Percentiles rank a stretch among this genome's conserved stretches.
Evolutionary conservation across 2,113 vertebrate species (phyloP).

Genomic region (Scortum barcoo): DNA sequence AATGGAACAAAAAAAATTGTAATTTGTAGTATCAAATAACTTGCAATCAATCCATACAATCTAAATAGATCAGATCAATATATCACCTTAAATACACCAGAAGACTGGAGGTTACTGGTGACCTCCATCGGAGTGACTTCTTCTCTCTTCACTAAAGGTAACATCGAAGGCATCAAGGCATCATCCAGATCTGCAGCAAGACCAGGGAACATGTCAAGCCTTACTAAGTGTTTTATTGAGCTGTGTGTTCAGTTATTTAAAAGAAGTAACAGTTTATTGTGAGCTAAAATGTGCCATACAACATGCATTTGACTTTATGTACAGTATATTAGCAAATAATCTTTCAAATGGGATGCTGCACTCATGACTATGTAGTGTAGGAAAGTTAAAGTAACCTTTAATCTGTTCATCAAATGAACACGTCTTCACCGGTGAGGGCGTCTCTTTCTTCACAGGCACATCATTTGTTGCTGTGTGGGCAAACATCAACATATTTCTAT

Average conservation of each 20-base stretch:
- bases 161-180: slow-evolving; percentile 90
- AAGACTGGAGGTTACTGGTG: slow-evolving; percentile 88
- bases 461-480: slow-evolving; percentile 84
- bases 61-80: slow-evolving; percentile 4
- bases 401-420: slow-evolving; percentile 96
- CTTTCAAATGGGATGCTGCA: background rate
- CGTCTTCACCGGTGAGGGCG: slow-evolving; percentile 90
- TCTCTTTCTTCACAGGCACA: slow-evolving; percentile 95
- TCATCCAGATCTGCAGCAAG: slow-evolving; percentile 87
- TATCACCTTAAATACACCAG: slow-evolving; percentile 88
- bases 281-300: background rate
- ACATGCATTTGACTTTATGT: background rate
- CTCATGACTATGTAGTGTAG: background rate
- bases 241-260: background rate
- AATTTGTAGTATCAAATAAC: background rate
- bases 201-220: background rate
- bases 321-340: background rate
- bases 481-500: slow-evolving; percentile 15
- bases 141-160: slow-evolving; percentile 94
- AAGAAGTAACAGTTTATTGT: background rate
- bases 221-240: background rate
- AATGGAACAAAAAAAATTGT: background rate
- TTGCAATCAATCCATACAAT: background rate
- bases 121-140: slow-evolving; percentile 97
- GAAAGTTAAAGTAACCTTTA: slow-evolving; percentile 86